Percentiles rank a stretch among this genome's conserved stretches.
Evolutionary conservation across 2,113 vertebrate genomes (phyloP).

Genomic region (Siniperca knerii): DNA sequence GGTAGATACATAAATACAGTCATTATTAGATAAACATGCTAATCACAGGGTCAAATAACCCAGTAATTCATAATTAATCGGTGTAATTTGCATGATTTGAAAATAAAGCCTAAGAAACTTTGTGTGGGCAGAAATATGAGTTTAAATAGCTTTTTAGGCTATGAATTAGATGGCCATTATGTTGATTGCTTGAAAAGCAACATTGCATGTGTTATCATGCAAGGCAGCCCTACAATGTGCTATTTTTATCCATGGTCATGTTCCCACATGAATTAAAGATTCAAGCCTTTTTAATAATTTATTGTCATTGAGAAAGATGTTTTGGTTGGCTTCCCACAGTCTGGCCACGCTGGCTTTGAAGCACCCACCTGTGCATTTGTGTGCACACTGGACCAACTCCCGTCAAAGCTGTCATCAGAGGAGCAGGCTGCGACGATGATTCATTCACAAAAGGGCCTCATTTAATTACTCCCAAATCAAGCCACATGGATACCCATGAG

Average conservation of each 20-base stretch:
- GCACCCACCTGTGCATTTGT: conserved; percentile 63
- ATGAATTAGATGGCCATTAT: conserved; percentile 25
- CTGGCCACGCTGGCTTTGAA: conserved; percentile 59
- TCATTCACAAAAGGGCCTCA: conserved; percentile 73
- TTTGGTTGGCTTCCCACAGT: conserved; percentile 64
- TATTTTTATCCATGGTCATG: conserved; percentile 68
- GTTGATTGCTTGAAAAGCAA: conserved; percentile 50
- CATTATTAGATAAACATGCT: background rate
- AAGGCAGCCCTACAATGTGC: conserved; percentile 19
- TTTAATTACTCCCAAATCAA: conserved; percentile 77
- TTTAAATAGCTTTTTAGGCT: conserved; percentile 17
- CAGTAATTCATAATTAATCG: conserved; percentile 35
- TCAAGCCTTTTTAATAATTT: conserved; percentile 78
- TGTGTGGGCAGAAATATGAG: conserved; percentile 7
- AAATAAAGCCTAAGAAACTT: background rate
- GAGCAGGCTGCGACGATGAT: conserved; percentile 40
- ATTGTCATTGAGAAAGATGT: conserved; percentile 74
- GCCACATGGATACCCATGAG: conserved; percentile 63
- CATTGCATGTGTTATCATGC: conserved; percentile 29
- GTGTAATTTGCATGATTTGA: conserved; percentile 15
- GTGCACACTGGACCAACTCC: conserved; percentile 44
- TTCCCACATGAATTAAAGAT: conserved; percentile 81
- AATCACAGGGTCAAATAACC: conserved; percentile 26
- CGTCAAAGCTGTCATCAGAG: conserved; percentile 67
- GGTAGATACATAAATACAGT: background rate